Percentiles rank a stretch among this genome's conserved stretches.
Conservation (phyloP, 2,113 vertebrate species). For the Mormyrus lacerda region DNA sequence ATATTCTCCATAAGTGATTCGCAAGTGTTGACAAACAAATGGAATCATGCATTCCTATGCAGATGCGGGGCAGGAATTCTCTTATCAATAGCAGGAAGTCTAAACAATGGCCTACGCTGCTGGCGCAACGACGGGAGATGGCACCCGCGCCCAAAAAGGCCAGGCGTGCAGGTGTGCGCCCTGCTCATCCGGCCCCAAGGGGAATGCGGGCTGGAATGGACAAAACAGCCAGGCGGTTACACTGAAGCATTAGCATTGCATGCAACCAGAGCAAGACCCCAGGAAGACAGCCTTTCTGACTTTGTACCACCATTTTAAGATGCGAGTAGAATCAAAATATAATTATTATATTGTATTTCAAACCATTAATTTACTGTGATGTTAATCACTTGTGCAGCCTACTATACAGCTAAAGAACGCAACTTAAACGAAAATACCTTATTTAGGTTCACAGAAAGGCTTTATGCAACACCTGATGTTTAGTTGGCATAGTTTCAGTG, state of each 20-base stretch:
- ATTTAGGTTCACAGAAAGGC: not conserved
- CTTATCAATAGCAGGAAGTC: constrained; percentile 25
- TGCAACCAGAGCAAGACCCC: not conserved
- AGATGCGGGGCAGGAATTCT: constrained; percentile 19
- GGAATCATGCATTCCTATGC: constrained; percentile 5
- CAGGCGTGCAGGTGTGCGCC: not conserved
- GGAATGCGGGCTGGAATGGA: not conserved
- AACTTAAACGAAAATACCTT: not conserved
- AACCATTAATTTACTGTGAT: not conserved
- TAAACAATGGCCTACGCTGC: constrained; percentile 5
- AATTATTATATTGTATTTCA: not conserved
- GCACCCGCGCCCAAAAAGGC: not conserved
- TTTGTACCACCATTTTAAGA: not conserved
- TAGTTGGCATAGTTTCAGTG: not conserved
- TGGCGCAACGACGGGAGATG: constrained; percentile 4
- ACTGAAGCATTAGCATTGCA: not conserved
- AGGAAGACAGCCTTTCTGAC: not conserved
- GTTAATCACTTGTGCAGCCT: not conserved
- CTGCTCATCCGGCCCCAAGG: not conserved
- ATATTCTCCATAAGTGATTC: not conserved
- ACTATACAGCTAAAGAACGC: not conserved
- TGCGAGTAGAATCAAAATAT: not conserved
- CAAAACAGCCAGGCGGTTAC: not conserved
- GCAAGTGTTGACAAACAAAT: not conserved
- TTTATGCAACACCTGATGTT: not conserved